Conservation (phyloP, 2,797 vertebrate genomes). For the Acipenser transmontanus region DNA sequence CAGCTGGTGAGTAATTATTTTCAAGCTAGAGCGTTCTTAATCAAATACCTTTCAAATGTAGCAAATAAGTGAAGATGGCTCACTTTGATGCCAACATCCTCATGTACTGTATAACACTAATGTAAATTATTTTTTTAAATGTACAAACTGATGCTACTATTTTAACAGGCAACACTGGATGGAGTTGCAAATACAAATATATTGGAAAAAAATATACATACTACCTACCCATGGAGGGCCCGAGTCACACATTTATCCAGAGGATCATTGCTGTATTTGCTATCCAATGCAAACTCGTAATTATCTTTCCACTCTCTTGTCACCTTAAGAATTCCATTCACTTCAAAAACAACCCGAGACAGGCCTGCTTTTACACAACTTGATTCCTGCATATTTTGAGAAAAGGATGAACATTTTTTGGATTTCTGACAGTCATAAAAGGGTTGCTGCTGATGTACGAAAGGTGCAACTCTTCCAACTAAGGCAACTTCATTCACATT, state of each 20-base stretch:
- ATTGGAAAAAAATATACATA: conserved; percentile 13
- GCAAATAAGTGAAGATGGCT: too few relatives aligned
- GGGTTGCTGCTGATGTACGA: conserved; percentile 39
- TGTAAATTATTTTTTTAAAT: neutral
- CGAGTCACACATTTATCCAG: conserved; percentile 70
- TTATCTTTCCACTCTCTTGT: conserved; percentile 67
- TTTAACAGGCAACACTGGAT: neutral
- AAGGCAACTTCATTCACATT: conserved; percentile 15
- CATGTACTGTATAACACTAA: too few relatives aligned
- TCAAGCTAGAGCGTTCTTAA: too few relatives aligned
- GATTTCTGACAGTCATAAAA: conserved; percentile 25
- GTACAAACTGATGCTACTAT: neutral
- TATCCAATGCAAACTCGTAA: conserved; percentile 78
- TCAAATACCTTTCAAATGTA: too few relatives aligned
- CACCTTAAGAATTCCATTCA: conserved; percentile 52
- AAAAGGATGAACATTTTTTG: conserved; percentile 20
- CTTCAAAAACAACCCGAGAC: conserved; percentile 45
- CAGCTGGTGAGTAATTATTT: too few relatives aligned
- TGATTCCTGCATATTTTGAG: neutral
- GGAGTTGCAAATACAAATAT: neutral
- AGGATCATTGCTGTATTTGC: conserved; percentile 74
- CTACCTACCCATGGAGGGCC: conserved; percentile 81
- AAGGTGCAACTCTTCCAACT: conserved; percentile 49
- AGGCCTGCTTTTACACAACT: conserved; percentile 19
- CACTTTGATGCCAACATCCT: too few relatives aligned